Base-by-base conservation (phyloP, 2,797 vertebrate genomes). In the Channa striata region DNA sequence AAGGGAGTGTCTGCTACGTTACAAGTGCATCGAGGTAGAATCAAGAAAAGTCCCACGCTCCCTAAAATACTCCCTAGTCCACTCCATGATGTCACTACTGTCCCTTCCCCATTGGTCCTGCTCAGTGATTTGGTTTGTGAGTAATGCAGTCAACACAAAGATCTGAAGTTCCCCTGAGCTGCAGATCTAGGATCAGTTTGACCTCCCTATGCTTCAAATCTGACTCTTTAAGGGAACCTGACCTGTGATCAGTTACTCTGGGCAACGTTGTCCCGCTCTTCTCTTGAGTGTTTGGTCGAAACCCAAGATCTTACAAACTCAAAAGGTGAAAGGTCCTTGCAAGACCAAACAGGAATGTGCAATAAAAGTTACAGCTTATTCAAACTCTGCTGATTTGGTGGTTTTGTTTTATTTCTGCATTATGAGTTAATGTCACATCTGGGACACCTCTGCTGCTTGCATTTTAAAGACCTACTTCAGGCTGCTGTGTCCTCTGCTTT, bases 261-360 rank as follows among this genome's bases (percentile, higher is more conserved):
- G 80, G 78, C 73, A 39, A 84, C 84, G 83, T 68, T 64, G 71
- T 77, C 81, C 79, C 68, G 66, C 78, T 81, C 72, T 62, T 59
- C 77, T 85, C 82, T 82, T 21, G 52, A 89, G 80, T 68, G 88
- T 89, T 89, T 87, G 88, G 88, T 83, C 75, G 0, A 88, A 80
- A 78, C 82, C n/a, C 47, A 20, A 77, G 82, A 77, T 90, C 83
- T 74, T 84, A 78, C 81, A 74, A 78, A 64, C 83, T 85, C 71
- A 72, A 88, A 89, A 84, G 85, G 84, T 87, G 81, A 90, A 90
- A 87, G 88, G 90, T 93, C 89, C 39, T 83, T 87, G 92, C 93
- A 92, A 94, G 94, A 95, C 94, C 93, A 93, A 94, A 95, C 93
- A 94, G 93, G 94, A 95, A 94, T 95, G 94, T 95, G 94, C 94